phyloP scores from a whole-genome alignment of 2,888 invertebrate genomes.

The Andrena marginata region DNA sequence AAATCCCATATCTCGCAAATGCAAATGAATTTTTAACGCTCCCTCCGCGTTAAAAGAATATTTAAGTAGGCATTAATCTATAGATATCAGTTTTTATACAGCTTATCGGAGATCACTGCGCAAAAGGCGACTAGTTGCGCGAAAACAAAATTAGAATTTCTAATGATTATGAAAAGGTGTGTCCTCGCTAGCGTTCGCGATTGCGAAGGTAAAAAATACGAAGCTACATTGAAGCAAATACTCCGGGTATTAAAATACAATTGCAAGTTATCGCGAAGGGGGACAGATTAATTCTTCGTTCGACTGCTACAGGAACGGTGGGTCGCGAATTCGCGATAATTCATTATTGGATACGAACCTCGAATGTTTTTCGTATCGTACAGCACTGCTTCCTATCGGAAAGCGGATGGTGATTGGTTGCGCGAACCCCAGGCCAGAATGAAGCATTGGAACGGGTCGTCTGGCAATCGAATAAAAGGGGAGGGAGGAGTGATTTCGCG shows the following conservation, averaged over 20 bases:
- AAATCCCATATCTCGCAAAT: too few species aligned
- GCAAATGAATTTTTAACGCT: not conserved
- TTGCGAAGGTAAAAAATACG: not conserved
- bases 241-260: too few species aligned
- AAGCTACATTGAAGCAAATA: not conserved
- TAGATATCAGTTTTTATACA: not conserved
- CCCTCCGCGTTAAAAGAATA: not conserved
- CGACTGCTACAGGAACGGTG: not conserved
- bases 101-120: not conserved
- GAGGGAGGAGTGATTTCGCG: constrained; percentile 83
- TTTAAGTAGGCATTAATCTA: not conserved
- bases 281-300: too few species aligned
- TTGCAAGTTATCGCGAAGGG: too few species aligned
- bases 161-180: constrained; percentile 7
- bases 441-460: constrained; percentile 71
- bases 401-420: constrained; percentile 72
- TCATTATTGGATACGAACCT: constrained; percentile 9
- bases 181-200: not conserved
- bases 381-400: constrained; percentile 70
- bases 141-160: constrained; percentile 46
- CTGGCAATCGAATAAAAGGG: constrained; percentile 83
- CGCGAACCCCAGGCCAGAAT: constrained; percentile 54
- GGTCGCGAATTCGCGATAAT: constrained; percentile 13
- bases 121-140: not conserved
- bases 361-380: constrained; percentile 51